These are phyloP conservation scores for Epizoanthus stellaris DNA, from an alignment of 92 coral and sea anemone species.

Conservation along the genomic window DNA sequence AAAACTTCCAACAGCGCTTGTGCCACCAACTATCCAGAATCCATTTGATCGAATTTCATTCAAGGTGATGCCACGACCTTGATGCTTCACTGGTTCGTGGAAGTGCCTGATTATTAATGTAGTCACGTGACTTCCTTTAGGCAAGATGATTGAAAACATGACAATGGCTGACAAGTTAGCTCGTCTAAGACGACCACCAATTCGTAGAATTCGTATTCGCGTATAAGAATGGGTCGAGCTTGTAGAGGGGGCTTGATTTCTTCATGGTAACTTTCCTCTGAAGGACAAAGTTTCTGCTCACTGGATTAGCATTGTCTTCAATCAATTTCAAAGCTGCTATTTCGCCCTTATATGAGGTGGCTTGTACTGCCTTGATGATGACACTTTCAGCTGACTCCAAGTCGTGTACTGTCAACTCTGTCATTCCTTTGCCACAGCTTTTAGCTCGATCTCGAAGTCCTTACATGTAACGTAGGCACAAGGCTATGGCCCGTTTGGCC, in stretches of 20 bases:
- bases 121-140: constrained; percentile 46
- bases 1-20: constrained; percentile 40
- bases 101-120: constrained; percentile 46
- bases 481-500: constrained; percentile 38
- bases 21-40: constrained; percentile 69
- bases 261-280: constrained; percentile 5
- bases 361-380: constrained; percentile 25
- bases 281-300: constrained; percentile 47
- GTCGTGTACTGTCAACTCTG: constrained; percentile 19
- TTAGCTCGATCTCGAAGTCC: constrained; percentile 5
- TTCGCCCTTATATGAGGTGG: constrained; percentile 12
- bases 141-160: constrained; percentile 58
- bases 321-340: background rate
- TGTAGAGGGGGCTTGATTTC: constrained; percentile 41
- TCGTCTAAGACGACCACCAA: constrained; percentile 54
- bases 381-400: constrained; percentile 33
- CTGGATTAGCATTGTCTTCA: constrained; percentile 31
- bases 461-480: constrained; percentile 19
- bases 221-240: constrained; percentile 70
- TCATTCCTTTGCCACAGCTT: background rate
- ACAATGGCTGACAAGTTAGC: constrained; percentile 39
- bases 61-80: constrained; percentile 64
- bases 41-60: constrained; percentile 59
- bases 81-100: constrained; percentile 52
- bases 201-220: constrained; percentile 58